Evolutionary conservation across 2,113 vertebrate species (phyloP).

Genomic region (Cavia porcellus): DNA sequence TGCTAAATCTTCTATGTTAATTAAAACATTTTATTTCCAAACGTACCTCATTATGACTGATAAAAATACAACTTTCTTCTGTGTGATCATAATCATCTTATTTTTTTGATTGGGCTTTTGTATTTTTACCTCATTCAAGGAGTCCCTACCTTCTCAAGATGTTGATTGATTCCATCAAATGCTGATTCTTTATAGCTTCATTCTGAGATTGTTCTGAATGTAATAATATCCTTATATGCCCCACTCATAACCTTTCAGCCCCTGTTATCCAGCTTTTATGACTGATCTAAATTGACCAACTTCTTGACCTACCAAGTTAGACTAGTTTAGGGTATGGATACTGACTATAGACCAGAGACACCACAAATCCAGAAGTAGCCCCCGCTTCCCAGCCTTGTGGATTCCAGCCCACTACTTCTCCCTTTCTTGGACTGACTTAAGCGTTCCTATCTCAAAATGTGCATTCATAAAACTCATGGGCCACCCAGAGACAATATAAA

Average conservation of each 20-base stretch:
- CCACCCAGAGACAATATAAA: neutral
- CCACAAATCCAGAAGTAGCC: neutral
- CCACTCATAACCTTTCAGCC: neutral
- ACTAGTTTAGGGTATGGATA: neutral
- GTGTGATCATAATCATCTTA: neutral
- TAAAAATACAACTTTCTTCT: conserved; percentile 10
- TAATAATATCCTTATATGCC: neutral
- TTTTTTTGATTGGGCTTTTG: conserved; percentile 19
- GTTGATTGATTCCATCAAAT: neutral
- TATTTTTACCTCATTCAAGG: neutral
- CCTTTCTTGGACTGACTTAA: neutral
- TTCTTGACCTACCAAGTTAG: neutral
- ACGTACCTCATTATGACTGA: conserved; percentile 35
- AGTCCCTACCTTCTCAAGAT: conserved; percentile 22
- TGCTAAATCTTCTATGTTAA: neutral
- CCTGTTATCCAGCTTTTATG: neutral
- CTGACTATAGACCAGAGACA: neutral
- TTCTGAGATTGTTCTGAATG: conserved; percentile 1
- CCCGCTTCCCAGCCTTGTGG: neutral
- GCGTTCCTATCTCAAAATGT: neutral
- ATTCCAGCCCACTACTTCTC: neutral
- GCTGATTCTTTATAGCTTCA: neutral
- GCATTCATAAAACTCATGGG: neutral
- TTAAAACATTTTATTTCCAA: conserved; percentile 55
- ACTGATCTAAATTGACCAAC: neutral